phyloP scores from a whole-genome alignment of 2,797 vertebrate genomes.

The Falco concolor region DNA sequence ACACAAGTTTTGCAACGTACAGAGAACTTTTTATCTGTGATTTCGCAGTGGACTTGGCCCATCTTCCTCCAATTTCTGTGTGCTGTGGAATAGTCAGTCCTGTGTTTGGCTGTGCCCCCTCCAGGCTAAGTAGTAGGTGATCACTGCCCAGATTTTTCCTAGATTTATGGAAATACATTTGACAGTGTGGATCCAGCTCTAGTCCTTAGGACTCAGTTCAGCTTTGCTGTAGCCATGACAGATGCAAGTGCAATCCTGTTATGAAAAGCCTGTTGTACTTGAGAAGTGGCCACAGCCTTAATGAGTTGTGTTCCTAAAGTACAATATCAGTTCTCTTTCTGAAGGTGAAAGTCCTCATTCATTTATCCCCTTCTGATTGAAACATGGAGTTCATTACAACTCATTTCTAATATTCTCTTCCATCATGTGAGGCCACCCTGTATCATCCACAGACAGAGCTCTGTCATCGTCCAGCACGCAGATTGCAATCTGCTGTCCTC shows the following conservation, averaged over 20 bases:
- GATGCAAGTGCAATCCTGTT: constrained; percentile 16
- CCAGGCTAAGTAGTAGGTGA: background rate
- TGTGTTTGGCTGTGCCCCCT: background rate
- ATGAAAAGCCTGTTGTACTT: constrained; percentile 24
- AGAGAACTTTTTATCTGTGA: background rate
- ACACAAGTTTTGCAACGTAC: background rate
- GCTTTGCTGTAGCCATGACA: background rate
- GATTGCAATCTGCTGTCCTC: constrained; percentile 67
- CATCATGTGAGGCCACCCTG: background rate
- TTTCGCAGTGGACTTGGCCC: background rate
- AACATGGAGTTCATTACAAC: constrained; percentile 51
- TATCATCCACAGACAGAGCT: constrained; percentile 4
- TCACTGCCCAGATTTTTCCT: background rate
- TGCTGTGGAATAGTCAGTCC: background rate
- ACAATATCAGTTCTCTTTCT: constrained; percentile 12
- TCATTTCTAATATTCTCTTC: constrained; percentile 45
- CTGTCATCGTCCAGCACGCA: background rate
- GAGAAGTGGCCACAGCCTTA: constrained; percentile 14
- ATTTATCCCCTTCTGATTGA: constrained; percentile 49
- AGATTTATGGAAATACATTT: background rate
- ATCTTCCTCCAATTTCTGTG: background rate
- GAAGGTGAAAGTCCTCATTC: constrained; percentile 37
- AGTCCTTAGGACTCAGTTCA: background rate
- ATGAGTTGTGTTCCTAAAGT: constrained; percentile 1
- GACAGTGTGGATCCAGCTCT: background rate